Conservation (phyloP, 2,113 vertebrate species). For the Centropus bengalensis region DNA sequence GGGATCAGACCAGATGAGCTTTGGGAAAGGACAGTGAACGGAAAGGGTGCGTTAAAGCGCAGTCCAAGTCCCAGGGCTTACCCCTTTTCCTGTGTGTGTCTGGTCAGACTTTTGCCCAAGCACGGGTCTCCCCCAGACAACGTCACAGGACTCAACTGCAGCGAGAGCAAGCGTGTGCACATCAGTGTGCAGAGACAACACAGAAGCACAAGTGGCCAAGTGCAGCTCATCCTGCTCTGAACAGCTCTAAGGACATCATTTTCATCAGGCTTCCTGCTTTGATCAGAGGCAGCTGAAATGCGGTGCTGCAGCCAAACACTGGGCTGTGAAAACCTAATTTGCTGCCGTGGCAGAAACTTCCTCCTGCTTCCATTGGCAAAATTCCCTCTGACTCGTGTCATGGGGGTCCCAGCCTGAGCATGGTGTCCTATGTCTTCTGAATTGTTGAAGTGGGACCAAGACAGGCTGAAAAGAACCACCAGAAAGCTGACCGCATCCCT, state of each 20-base stretch:
- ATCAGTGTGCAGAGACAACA: not conserved
- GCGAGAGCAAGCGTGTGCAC: accelerated
- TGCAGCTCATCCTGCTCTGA: accelerated
- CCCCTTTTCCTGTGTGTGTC: not conserved
- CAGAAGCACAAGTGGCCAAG: accelerated
- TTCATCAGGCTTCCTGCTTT: not conserved
- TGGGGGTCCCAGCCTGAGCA: not conserved
- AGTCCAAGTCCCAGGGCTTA: not conserved
- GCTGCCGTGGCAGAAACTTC: not conserved
- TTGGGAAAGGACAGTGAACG: not conserved
- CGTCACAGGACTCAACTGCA: not conserved
- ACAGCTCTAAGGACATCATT: accelerated
- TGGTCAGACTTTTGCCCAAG: not conserved
- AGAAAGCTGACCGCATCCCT: conserved; percentile 30
- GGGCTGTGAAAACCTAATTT: not conserved
- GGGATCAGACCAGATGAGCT: not conserved
- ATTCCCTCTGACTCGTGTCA: not conserved
- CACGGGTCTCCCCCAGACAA: not conserved
- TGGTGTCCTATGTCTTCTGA: accelerated
- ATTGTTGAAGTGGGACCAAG: not conserved
- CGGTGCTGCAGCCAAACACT: not conserved
- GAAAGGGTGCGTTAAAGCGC: not conserved
- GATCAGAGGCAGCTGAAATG: not conserved
- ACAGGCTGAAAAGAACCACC: not conserved
- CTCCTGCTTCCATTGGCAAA: not conserved